Evolutionary conservation across 2,888 invertebrate species (phyloP), one percentile per base, ranked within the genome.

Genomic region (Neocrepidodera transversa): DNA sequence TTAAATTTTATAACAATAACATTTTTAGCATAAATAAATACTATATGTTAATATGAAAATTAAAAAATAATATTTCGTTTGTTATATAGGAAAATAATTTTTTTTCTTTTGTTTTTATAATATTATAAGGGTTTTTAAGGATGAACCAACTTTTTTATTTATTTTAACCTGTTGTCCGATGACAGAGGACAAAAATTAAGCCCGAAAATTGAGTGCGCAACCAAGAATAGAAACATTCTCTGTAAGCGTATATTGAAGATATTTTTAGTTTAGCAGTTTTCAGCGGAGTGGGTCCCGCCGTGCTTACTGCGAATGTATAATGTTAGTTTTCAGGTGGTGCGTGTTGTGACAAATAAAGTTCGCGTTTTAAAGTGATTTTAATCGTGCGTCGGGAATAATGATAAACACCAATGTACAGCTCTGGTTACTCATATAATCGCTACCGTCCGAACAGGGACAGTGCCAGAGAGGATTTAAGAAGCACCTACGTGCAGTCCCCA

Each of bases 201-300:
- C 30, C 69, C 66, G 60, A 62, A 62, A 68, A 61, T 65, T 68
- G 58, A 53, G 64, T 57, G 64, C 62, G 69, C 66, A n/a, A 67
- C 68, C 66, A 65, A 68, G 65, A 66, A 65, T 62, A 66, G 67
- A 62, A 69, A 66, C 65, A 66, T 65, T 65, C 66, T 64, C 70
- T 66, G 68, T 68, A 52, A 23, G 68, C 71, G 73, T 70, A 67
- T 66, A 68, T 68, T 70, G 65, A 64, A 68, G 68, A 69, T 86
- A 86, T 86, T 86, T 86, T 85, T 86, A 86, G 86, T 85, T 81
- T 82, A 82, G 83, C 84, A 85, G 84, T 84, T 84, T 84, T 85
- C 85, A 85, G 85, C 85, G 85, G 79, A 81, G 82, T 81, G 60
- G 58, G 65, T 56, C 54, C 70, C 65, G 60, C 69, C 69, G 58